phyloP scores from a whole-genome alignment of 2,888 invertebrate genomes.

The Lysandra bellargus region DNA sequence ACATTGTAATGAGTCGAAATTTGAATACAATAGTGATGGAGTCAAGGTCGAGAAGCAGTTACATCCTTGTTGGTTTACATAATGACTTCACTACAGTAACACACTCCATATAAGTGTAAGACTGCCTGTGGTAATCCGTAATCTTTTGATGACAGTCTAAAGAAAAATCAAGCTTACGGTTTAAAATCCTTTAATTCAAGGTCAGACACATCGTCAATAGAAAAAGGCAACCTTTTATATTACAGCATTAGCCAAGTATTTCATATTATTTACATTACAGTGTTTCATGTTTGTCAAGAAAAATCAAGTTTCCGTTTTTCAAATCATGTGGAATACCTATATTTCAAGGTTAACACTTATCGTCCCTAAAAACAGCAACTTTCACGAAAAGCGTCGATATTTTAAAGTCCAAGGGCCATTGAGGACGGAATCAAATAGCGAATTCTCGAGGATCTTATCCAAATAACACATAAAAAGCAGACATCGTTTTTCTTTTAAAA shows the following conservation, averaged over 20 bases:
- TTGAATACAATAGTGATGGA: conserved; percentile 17
- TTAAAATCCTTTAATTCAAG: too few relatives aligned
- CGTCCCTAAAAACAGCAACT: background rate
- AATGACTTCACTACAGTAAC: background rate
- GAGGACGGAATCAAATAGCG: conserved; percentile 61
- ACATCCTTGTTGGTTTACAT: conserved; percentile 13
- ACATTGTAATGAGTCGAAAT: conserved; percentile 17
- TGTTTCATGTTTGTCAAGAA: too few relatives aligned
- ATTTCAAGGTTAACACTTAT: background rate
- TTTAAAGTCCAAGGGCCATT: conserved; percentile 52
- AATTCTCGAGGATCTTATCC: conserved; percentile 71
- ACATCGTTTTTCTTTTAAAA: conserved; percentile 81
- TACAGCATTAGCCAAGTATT: too few relatives aligned
- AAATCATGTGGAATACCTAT: background rate
- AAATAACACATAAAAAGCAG: conserved; percentile 79
- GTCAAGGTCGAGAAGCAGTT: conserved; percentile 7
- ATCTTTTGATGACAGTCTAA: too few relatives aligned
- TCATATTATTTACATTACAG: too few relatives aligned
- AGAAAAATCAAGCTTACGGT: too few relatives aligned
- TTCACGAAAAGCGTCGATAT: background rate
- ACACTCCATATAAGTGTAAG: background rate
- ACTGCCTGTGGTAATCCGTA: too few relatives aligned
- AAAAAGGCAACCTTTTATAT: too few relatives aligned
- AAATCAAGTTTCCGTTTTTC: background rate
- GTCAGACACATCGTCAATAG: too few relatives aligned